Evolutionary conservation across 1,140 invertebrate genomes (phyloP).

Genomic region (Plodia interpunctella): DNA sequence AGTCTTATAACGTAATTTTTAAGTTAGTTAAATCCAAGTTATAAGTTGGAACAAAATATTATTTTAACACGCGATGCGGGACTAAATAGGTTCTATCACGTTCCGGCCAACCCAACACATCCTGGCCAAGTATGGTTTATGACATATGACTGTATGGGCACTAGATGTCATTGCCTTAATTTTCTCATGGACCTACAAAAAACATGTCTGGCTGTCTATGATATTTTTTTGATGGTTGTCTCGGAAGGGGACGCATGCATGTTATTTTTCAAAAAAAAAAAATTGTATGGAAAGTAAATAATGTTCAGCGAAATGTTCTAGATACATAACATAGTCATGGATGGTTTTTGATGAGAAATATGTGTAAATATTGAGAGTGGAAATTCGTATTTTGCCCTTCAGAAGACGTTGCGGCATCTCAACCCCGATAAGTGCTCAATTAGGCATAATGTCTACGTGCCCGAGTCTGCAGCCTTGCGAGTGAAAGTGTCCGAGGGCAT

Average conservation of each 20-base stretch:
- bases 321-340: neutral
- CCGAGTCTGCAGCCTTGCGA: conserved; percentile 37
- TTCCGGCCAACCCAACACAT: too few relatives aligned
- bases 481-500: conserved; percentile 57
- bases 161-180: too few relatives aligned
- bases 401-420: conserved; percentile 39
- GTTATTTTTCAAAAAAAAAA: conserved; percentile 37
- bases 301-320: neutral
- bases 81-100: too few relatives aligned
- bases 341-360: neutral
- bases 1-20: too few relatives aligned
- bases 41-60: too few relatives aligned
- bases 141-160: too few relatives aligned
- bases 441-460: conserved; percentile 51
- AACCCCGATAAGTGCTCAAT: conserved; percentile 35
- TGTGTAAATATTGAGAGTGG: neutral
- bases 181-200: neutral
- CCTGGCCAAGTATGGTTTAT: too few relatives aligned
- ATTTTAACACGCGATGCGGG: too few relatives aligned
- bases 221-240: conserved; percentile 33
- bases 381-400: conserved; percentile 12
- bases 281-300: conserved; percentile 21
- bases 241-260: conserved; percentile 38
- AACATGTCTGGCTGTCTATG: conserved; percentile 42
- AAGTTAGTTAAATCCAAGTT: too few relatives aligned